A percentile compares a stretch with the other conserved stretches of the same genome.
phyloP scores from a whole-genome alignment of 2,113 vertebrate genomes.

The Eleginops maclovinus region DNA sequence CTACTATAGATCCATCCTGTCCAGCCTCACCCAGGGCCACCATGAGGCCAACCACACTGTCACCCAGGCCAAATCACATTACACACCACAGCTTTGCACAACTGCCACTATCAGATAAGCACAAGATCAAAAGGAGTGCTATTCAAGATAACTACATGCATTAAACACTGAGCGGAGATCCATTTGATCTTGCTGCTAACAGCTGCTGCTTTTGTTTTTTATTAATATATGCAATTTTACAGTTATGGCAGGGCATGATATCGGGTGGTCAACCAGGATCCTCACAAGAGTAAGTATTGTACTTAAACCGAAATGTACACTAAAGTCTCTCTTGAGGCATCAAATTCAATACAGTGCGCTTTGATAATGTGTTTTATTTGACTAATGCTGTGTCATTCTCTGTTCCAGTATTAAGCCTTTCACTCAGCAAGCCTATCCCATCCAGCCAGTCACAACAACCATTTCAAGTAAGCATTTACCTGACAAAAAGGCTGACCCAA shows the following conservation, averaged over 20 bases:
- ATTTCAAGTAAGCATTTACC: constrained; percentile 91
- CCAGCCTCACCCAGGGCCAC: constrained; percentile 65
- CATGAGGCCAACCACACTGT: constrained; percentile 45
- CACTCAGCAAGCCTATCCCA: constrained; percentile 94
- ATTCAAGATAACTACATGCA: constrained; percentile 77
- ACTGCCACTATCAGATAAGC: constrained; percentile 81
- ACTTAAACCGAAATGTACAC: background rate
- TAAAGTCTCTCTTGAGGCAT: background rate
- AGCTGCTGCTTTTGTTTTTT: constrained; percentile 63
- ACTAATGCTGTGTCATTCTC: constrained; percentile 37
- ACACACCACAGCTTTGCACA: constrained; percentile 74
- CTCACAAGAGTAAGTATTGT: constrained; percentile 95
- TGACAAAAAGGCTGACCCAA: background rate
- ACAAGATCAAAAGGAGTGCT: constrained; percentile 74
- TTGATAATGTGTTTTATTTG: background rate
- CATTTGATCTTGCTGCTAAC: constrained; percentile 64
- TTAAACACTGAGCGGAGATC: constrained; percentile 58
- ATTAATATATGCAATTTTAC: constrained; percentile 75
- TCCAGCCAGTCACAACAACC: constrained; percentile 95
- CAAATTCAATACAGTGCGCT: background rate
- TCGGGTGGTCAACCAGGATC: constrained; percentile 97
- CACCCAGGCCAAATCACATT: constrained; percentile 78
- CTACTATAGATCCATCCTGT: constrained; percentile 62
- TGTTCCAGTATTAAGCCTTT: constrained; percentile 95
- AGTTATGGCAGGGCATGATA: constrained; percentile 99